Evolutionary conservation across 2,113 vertebrate species (phyloP), one percentile per base, ranked within the genome.

Genomic region (Cygnus buccinator): DNA sequence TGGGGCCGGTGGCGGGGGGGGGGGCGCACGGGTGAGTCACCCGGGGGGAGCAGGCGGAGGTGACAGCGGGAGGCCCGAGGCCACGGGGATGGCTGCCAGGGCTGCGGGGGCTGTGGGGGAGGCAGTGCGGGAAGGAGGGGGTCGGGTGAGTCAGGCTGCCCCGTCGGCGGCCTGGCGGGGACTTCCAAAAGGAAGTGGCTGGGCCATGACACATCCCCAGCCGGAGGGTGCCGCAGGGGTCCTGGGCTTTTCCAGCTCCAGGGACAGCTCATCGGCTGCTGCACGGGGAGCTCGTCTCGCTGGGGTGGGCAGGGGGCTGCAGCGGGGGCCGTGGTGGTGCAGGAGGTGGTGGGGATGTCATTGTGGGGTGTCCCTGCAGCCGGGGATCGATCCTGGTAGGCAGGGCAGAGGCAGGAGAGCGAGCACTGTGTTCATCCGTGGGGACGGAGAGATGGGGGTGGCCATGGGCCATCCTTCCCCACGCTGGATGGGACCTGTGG

Each of bases 121-220:
- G 74, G 61, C 61, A 9, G 46, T 13, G 90, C 81, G 19, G 75
- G 43, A 71, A 46, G 19, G 11, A 57, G 26, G 16, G 37, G 48
- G 11, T 3, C 23, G 67, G 9, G 58, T 84, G 76, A 89, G 43
- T 94, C 91, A 89, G 80, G 28, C 23, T 10, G 31, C 59, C 54
- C 54, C 17, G 43, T 7, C 26, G 75, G 35, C 28, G 11, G 1
- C 35, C 37, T 29, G 55, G 23, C 4, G 62, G 62, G 71, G 85
- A 88, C 87, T 96, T 94, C 85, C 78, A 72, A 94, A 72, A 76
- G 54, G 85, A 94, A 58, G 71, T 21, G 82, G 35, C 43, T 65
- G 39, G 25, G 54, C 62, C 26, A 1, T 86, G 92, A 83, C 85
- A 55, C 84, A 86, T 66, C 62, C 29, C 6, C 31, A 33, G 37